These are phyloP conservation scores for Sarotherodon lohbergeri DNA, from an alignment of 2,113 vertebrate species.

Conservation along the genomic window DNA sequence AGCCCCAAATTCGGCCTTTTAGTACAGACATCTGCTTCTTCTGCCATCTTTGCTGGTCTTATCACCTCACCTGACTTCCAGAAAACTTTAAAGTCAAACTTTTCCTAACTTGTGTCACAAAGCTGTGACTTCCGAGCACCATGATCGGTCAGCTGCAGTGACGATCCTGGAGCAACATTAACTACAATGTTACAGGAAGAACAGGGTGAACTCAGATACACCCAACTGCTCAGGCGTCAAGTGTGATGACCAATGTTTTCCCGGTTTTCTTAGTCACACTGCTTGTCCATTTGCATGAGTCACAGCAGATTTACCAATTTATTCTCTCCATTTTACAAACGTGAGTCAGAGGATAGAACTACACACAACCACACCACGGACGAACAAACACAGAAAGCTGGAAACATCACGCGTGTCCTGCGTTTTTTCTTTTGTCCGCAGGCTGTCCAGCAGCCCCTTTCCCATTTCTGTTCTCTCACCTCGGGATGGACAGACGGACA, in stretches of 20 bases:
- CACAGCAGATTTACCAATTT: background rate
- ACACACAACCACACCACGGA: background rate
- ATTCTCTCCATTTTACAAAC: background rate
- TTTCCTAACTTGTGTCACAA: background rate
- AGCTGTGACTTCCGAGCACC: background rate
- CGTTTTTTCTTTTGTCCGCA: constrained; percentile 50
- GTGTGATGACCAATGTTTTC: background rate
- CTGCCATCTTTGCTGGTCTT: background rate
- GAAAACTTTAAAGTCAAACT: background rate
- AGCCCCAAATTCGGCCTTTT: background rate
- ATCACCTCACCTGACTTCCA: background rate
- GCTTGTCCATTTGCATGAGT: background rate
- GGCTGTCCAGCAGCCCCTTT: constrained; percentile 73
- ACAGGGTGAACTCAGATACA: background rate
- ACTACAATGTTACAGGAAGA: background rate
- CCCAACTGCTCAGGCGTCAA: background rate
- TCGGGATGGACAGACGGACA: constrained; percentile 65
- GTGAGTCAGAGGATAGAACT: background rate
- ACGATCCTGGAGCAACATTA: background rate
- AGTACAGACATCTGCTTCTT: background rate
- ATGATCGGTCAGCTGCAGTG: background rate
- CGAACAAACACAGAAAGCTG: background rate
- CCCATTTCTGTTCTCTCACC: constrained; percentile 71
- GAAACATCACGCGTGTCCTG: background rate
- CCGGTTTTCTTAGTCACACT: background rate